phyloP scores from a whole-genome alignment of 2,797 vertebrate species.

The Rhinogobio ventralis region DNA sequence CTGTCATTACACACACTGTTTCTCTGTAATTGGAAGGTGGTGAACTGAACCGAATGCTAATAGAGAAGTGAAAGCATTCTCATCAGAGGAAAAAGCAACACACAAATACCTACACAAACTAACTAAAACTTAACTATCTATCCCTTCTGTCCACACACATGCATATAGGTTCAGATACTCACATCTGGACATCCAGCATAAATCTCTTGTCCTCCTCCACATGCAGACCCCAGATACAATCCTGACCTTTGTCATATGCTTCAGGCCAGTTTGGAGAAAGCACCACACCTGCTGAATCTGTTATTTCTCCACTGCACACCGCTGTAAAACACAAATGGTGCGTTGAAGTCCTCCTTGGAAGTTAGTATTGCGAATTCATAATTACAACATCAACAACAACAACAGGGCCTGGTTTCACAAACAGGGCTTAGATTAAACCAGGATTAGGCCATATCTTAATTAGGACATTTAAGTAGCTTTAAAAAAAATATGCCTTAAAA shows the following conservation, averaged over 20 bases:
- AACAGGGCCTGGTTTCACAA: background rate
- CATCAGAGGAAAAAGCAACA: constrained; percentile 74
- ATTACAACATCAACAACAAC: background rate
- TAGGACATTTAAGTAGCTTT: too few relatives aligned
- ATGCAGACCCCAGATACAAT: constrained; percentile 98
- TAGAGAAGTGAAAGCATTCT: constrained; percentile 74
- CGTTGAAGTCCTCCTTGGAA: background rate
- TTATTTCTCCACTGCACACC: constrained; percentile 96
- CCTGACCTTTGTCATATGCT: constrained; percentile 95
- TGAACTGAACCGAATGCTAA: constrained; percentile 79
- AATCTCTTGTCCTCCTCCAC: constrained; percentile 97
- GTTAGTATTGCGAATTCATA: background rate
- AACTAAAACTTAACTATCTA: constrained; percentile 68
- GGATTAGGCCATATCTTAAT: too few relatives aligned
- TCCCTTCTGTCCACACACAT: constrained; percentile 54
- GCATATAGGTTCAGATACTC: constrained; percentile 73
- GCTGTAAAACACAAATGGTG: constrained; percentile 72
- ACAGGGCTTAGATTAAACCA: too few relatives aligned
- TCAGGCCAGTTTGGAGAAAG: constrained; percentile 98
- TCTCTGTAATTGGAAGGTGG: constrained; percentile 79
- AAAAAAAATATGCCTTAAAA: too few relatives aligned
- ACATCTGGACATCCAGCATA: constrained; percentile 94
- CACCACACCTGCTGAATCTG: constrained; percentile 91
- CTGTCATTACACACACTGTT: constrained; percentile 81
- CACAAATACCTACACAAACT: constrained; percentile 71